Percentiles rank a stretch among this genome's conserved stretches.
phyloP scores from a whole-genome alignment of 2,888 invertebrate genomes.

The Drosophila nigritarsus region DNA sequence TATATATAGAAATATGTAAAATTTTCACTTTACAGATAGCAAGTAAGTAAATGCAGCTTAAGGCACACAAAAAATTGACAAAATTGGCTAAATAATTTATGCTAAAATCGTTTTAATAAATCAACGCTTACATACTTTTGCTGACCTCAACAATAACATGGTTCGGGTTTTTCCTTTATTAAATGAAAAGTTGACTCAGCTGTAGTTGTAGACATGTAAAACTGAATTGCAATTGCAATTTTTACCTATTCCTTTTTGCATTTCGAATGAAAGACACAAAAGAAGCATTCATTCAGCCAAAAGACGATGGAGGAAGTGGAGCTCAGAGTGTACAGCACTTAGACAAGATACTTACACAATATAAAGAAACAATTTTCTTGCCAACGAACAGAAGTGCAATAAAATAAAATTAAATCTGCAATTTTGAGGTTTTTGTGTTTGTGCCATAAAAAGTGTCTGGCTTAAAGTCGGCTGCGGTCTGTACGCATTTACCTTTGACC shows the following conservation, averaged over 20 bases:
- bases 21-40: neutral
- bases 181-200: neutral
- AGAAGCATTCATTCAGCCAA: slow-evolving; percentile 2
- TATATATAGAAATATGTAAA: accelerated
- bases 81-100: neutral
- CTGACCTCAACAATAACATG: neutral
- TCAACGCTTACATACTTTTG: neutral
- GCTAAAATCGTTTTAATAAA: neutral
- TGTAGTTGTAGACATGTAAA: neutral
- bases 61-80: neutral
- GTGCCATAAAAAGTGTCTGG: slow-evolving; percentile 84
- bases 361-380: slow-evolving; percentile 80
- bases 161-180: neutral
- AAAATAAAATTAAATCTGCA: slow-evolving; percentile 84
- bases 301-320: slow-evolving; percentile 15
- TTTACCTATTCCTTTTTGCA: slow-evolving; percentile 28
- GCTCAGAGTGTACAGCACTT: slow-evolving; percentile 15
- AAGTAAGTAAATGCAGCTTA: neutral
- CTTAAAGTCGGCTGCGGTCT: slow-evolving; percentile 55
- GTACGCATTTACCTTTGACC: slow-evolving; percentile 71
- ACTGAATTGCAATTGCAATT: slow-evolving; percentile 24
- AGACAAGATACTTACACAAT: slow-evolving; percentile 26
- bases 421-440: slow-evolving; percentile 77
- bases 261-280: slow-evolving; percentile 41
- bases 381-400: slow-evolving; percentile 64